A percentile compares a stretch with the other conserved stretches of the same genome.
These are phyloP conservation scores for Ericerus pela DNA, from an alignment of 1,140 invertebrate genomes.

Conservation along the genomic window DNA sequence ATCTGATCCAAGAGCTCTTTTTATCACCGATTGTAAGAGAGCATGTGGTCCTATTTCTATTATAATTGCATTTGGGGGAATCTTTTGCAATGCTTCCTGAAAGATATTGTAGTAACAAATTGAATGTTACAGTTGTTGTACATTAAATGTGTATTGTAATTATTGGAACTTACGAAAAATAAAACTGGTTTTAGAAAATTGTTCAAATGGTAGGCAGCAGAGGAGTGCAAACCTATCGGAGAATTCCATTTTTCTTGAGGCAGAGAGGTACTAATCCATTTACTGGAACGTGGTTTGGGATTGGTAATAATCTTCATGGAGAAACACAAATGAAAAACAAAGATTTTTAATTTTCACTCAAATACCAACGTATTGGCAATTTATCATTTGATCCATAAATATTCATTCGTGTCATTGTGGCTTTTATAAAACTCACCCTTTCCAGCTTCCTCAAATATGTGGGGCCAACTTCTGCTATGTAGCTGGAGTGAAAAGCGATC, in stretches of 20 bases:
- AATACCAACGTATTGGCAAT: not conserved
- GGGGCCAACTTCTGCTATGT: slow-evolving; percentile 35
- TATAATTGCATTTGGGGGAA: slow-evolving; percentile 74
- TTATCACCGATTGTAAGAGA: slow-evolving; percentile 73
- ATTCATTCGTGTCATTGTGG: not conserved
- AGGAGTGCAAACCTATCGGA: slow-evolving; percentile 60
- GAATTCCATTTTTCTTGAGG: slow-evolving; percentile 40
- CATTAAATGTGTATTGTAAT: too few species aligned
- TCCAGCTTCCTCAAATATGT: slow-evolving; percentile 52
- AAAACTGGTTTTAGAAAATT: slow-evolving; percentile 76
- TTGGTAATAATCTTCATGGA: slow-evolving; percentile 34
- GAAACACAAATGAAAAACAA: not conserved
- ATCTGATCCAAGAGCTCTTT: slow-evolving; percentile 43
- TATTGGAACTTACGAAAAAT: slow-evolving; percentile 49
- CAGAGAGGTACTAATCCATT: slow-evolving; percentile 47
- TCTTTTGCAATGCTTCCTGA: slow-evolving; percentile 63
- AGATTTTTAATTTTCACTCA: not conserved
- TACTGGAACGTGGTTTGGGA: slow-evolving; percentile 35
- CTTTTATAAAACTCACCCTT: slow-evolving; percentile 48
- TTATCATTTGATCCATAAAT: not conserved
- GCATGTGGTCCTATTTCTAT: slow-evolving; percentile 89
- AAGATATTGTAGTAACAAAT: too few species aligned
- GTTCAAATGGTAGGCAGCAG: slow-evolving; percentile 87
- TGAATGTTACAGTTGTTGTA: too few species aligned
- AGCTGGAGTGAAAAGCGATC: slow-evolving; percentile 56